These are phyloP conservation scores for Sprattus sprattus DNA, from an alignment of 2,113 vertebrate species.

Conservation along the genomic window DNA sequence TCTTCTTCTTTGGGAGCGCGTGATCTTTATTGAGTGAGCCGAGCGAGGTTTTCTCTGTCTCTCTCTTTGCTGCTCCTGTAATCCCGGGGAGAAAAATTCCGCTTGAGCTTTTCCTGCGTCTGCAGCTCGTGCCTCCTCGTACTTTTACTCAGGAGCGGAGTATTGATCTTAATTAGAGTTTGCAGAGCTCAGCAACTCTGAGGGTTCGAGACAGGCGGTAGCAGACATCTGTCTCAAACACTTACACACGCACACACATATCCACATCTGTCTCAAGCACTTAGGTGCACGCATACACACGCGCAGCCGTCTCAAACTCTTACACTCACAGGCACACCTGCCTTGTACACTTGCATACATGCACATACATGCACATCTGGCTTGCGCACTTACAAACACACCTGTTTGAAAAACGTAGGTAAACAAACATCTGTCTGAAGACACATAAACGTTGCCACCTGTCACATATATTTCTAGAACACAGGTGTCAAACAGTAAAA, in stretches of 20 bases:
- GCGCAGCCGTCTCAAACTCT: neutral
- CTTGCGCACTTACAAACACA: neutral
- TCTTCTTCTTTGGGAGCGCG: slow-evolving; percentile 40
- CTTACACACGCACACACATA: slow-evolving; percentile 62
- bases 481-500: neutral
- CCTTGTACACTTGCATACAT: neutral
- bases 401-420: neutral
- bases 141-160: slow-evolving; percentile 78
- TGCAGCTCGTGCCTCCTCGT: slow-evolving; percentile 51
- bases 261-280: too few species aligned
- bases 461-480: neutral
- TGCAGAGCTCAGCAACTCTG: slow-evolving; percentile 77
- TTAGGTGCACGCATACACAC: neutral
- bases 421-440: neutral
- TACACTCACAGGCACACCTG: neutral
- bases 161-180: slow-evolving; percentile 84
- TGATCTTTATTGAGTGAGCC: slow-evolving; percentile 52
- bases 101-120: slow-evolving; percentile 68
- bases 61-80: slow-evolving; percentile 51
- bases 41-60: slow-evolving; percentile 48
- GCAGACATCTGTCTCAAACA: slow-evolving; percentile 72
- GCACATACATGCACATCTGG: neutral
- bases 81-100: slow-evolving; percentile 63
- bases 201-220: slow-evolving; percentile 70
- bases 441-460: neutral